Evolutionary conservation across 2,888 invertebrate genomes (phyloP).

Genomic region (Sinelater perroti): DNA sequence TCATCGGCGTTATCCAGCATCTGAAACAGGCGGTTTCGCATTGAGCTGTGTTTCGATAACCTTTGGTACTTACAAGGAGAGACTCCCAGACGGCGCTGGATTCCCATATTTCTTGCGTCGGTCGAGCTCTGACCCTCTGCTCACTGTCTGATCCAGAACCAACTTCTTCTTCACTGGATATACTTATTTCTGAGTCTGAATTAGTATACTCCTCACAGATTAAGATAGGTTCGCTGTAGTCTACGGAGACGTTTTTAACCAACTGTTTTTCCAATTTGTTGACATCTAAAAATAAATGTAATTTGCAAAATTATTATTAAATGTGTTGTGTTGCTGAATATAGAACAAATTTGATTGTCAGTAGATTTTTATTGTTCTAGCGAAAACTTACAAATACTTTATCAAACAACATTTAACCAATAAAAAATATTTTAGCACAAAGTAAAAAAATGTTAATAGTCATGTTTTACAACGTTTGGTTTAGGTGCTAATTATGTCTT

Average conservation of each 20-base stretch:
- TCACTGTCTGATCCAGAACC: conserved; percentile 59
- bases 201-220: conserved; percentile 9
- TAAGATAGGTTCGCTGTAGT: conserved; percentile 5
- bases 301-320: too few species aligned
- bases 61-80: conserved; percentile 51
- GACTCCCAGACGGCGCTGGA: conserved; percentile 47
- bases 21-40: conserved; percentile 43
- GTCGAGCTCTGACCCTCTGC: conserved; percentile 46
- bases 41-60: background rate
- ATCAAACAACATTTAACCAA: too few species aligned
- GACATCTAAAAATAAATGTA: conserved; percentile 10
- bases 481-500: too few species aligned
- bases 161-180: conserved; percentile 65
- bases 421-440: too few species aligned
- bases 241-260: conserved; percentile 20
- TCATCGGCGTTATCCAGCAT: conserved; percentile 63
- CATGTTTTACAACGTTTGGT: too few species aligned
- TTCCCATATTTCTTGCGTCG: conserved; percentile 57
- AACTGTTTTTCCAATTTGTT: background rate
- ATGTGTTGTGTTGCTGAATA: too few species aligned
- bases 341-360: too few species aligned
- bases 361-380: too few species aligned
- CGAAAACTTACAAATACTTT: too few species aligned
- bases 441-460: too few species aligned
- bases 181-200: conserved; percentile 46